Percentiles rank a stretch among this genome's conserved stretches.
Evolutionary conservation across 2,113 vertebrate species (phyloP).

Genomic region (Triplophysa rosa): DNA sequence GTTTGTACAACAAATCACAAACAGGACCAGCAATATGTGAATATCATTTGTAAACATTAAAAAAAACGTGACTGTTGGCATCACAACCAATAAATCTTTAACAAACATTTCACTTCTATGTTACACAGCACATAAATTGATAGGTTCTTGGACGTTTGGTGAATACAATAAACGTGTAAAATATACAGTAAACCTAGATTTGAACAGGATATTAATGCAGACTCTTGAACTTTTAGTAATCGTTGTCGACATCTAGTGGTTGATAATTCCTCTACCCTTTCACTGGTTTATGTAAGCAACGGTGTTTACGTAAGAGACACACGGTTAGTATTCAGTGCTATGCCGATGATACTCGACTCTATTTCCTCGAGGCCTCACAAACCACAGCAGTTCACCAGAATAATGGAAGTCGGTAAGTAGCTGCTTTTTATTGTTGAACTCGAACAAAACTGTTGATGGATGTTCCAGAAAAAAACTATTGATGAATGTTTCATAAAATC

Average conservation of each 20-base stretch:
- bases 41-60: conserved; percentile 5
- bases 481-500: too few species aligned
- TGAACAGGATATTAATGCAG: not conserved
- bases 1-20: not conserved
- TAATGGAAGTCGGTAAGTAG: too few species aligned
- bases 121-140: not conserved
- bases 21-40: conserved; percentile 21
- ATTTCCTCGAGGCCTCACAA: too few species aligned
- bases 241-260: conserved; percentile 48
- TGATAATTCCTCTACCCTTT: not conserved
- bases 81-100: conserved; percentile 31
- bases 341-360: too few species aligned
- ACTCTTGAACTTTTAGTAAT: not conserved
- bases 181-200: not conserved
- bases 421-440: too few species aligned
- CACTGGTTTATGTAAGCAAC: not conserved
- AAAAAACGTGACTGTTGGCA: conserved; percentile 18
- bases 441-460: too few species aligned
- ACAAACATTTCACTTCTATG: not conserved
- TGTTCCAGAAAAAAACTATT: too few species aligned
- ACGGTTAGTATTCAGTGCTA: too few species aligned
- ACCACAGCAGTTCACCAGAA: too few species aligned
- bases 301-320: not conserved
- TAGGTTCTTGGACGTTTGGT: too few species aligned
- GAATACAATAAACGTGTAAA: not conserved